Evolutionary conservation across 2,797 vertebrate species (phyloP).

Genomic region (Cephalopachus bancanus): DNA sequence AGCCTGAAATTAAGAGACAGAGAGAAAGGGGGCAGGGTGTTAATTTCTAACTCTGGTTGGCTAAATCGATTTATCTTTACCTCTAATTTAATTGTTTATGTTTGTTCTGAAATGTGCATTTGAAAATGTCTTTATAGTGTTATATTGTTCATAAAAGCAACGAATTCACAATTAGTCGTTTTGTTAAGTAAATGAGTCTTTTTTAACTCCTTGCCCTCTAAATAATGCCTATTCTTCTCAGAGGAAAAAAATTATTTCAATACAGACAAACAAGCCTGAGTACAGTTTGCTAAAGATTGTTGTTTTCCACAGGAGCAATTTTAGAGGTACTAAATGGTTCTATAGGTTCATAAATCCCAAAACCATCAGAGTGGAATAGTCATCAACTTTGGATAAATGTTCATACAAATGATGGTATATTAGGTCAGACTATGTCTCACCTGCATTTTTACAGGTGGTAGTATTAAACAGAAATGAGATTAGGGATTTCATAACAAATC

Average conservation of each 20-base stretch:
- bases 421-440: not conserved
- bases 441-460: not conserved
- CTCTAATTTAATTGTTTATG: not conserved
- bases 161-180: not conserved
- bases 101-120: not conserved
- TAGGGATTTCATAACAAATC: not conserved
- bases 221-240: not conserved
- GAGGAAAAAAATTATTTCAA: not conserved
- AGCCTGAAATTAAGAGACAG: not conserved
- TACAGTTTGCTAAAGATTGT: not conserved
- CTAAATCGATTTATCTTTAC: not conserved
- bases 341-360: not conserved
- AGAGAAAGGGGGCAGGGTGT: not conserved
- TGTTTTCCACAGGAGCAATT: not conserved
- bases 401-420: not conserved
- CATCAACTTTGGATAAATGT: not conserved
- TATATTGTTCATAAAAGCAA: not conserved
- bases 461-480: not conserved
- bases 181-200: not conserved
- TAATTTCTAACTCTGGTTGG: not conserved
- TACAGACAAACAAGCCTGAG: not conserved
- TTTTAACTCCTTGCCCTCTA: not conserved
- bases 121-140: not conserved
- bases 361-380: not conserved
- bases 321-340: not conserved